Percentiles rank a stretch among this genome's conserved stretches.
These are phyloP conservation scores for Ispidina lecontei DNA, from an alignment of 2,797 vertebrate genomes.

Conservation along the genomic window DNA sequence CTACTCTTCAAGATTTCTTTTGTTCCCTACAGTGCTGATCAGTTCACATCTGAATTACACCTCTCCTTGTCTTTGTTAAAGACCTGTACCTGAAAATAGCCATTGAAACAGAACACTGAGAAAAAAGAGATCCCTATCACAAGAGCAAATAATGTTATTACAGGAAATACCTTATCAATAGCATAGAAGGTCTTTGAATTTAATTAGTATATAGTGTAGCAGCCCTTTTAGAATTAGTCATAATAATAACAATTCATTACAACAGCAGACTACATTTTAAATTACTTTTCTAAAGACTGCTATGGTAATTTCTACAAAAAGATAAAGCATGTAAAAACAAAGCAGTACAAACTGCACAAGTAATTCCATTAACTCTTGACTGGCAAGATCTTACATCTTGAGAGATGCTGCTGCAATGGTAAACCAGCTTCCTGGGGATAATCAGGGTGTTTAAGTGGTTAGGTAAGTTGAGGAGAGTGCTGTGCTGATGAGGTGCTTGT, in stretches of 20 bases:
- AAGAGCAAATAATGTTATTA: background rate
- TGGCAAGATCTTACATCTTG: background rate
- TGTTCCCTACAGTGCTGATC: background rate
- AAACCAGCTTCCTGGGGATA: background rate
- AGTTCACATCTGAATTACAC: background rate
- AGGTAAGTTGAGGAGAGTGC: background rate
- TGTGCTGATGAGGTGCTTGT: background rate
- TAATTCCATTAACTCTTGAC: background rate
- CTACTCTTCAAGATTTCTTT: background rate
- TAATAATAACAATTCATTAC: conserved; percentile 14
- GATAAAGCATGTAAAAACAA: conserved; percentile 14
- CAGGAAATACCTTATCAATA: conserved; percentile 31
- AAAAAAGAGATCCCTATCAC: background rate
- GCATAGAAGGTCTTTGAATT: background rate
- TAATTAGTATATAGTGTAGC: background rate
- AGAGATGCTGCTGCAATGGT: background rate
- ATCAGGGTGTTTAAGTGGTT: background rate
- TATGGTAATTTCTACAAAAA: background rate
- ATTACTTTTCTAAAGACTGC: conserved; percentile 12
- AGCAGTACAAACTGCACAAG: background rate
- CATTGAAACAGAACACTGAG: background rate
- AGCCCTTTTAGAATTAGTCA: background rate
- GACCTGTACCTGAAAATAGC: background rate
- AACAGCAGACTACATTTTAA: conserved; percentile 7
- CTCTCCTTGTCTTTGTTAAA: background rate